A percentile compares a stretch with the other conserved stretches of the same genome.
Conservation (phyloP, 2,888 invertebrate genomes). For the Synanthedon myopaeformis region DNA sequence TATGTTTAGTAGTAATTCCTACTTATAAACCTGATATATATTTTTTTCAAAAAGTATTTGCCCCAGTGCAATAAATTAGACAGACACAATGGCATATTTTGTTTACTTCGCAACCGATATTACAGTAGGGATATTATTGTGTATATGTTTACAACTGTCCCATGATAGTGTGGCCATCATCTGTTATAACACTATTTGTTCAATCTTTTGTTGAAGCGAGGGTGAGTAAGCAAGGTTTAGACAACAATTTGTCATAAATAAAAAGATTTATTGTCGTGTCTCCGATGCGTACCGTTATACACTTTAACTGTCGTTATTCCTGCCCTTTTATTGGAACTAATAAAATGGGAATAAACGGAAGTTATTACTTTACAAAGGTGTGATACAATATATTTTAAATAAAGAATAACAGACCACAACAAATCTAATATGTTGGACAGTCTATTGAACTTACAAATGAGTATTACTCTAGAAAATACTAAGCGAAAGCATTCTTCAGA, state of each 20-base stretch:
- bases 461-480: too few species aligned
- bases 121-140: constrained; percentile 42
- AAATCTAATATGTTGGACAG: too few species aligned
- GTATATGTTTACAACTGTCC: constrained; percentile 53
- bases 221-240: constrained; percentile 38
- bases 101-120: constrained; percentile 47
- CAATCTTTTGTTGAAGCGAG: constrained; percentile 50
- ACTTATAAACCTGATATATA: background rate
- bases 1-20: too few species aligned
- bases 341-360: constrained; percentile 58
- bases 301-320: constrained; percentile 60
- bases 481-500: too few species aligned
- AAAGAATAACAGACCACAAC: too few species aligned
- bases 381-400: too few species aligned
- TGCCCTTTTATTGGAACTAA: constrained; percentile 60
- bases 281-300: constrained; percentile 26
- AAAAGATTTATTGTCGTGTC: constrained; percentile 60
- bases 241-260: constrained; percentile 70
- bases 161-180: constrained; percentile 49
- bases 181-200: constrained; percentile 63
- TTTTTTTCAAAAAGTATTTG: constrained; percentile 4
- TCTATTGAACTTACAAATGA: too few species aligned
- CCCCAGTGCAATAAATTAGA: constrained; percentile 47
- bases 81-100: constrained; percentile 41
- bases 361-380: constrained; percentile 15